Base-by-base conservation (phyloP, 2,113 vertebrate species). In the Stigmatopora argus region DNA sequence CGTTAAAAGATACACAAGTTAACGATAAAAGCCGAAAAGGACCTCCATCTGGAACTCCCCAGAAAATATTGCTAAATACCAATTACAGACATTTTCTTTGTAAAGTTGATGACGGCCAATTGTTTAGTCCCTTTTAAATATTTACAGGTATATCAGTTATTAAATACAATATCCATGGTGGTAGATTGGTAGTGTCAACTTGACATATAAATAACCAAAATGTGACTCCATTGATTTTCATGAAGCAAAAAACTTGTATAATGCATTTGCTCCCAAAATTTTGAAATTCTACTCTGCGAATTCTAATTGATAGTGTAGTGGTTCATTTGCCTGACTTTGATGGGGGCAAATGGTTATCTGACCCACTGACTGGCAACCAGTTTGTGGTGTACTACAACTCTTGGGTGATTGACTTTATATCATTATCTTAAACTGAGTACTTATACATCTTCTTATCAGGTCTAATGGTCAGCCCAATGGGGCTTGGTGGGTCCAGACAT, bases 41-140 rank as follows among this genome's bases (percentile, higher is more conserved):
- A 65, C 35, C 11, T 69, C 60, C 21, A 62, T 74, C 72, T 7
- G 72, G 67, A 83, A 87, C 72, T 71, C 70, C 71, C 79, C 51
- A 74, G 68, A 72, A 82, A 87, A 88, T 66, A 87, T 53, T 64
- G 49, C 65, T 65, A 66, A 82, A 78, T 70, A 75, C 66, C 57
- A 74, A 83, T 68, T 69, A 66, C 81, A 75, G 58, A 74, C 67
- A 81, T 79, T 82, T 83, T 77, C 86, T 77, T 80, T 81, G 74
- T 80, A 80, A 83, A 83, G 72, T 73, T 78, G 63, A 70, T 79
- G 73, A 77, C 69, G 78, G 80, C 72, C n/a, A n/a, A n/a, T n/a
- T n/a, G n/a, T n/a, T n/a, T n/a, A n/a, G n/a, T n/a, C n/a, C n/a
- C n/a, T n/a, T n/a, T n/a, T n/a, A n/a, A n/a, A n/a, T n/a, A n/a